These are phyloP conservation scores for Dicaeum eximium DNA, from an alignment of 2,113 vertebrate genomes.

Conservation along the genomic window DNA sequence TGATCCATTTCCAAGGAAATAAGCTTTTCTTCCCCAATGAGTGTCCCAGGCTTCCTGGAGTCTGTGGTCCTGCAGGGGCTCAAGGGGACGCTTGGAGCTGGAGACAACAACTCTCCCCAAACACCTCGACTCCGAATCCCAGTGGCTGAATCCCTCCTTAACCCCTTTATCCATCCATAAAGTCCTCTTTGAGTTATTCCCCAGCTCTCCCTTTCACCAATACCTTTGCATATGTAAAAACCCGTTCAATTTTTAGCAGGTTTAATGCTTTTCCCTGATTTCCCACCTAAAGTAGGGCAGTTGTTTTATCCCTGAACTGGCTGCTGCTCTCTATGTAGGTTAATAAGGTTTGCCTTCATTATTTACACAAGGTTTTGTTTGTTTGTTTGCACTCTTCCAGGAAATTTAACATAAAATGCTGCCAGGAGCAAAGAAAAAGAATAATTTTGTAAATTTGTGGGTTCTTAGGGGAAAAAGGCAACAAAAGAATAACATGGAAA, in stretches of 20 bases:
- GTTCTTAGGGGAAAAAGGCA: neutral
- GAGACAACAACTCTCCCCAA: neutral
- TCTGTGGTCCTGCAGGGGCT: neutral
- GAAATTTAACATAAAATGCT: neutral
- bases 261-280: neutral
- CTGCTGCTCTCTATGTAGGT: constrained; percentile 6
- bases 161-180: neutral
- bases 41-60: neutral
- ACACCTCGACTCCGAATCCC: no score
- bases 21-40: neutral
- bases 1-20: neutral
- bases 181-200: neutral
- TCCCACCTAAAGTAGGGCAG: constrained; percentile 16
- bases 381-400: neutral
- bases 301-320: constrained; percentile 8
- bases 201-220: neutral
- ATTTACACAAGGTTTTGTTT: constrained; percentile 2
- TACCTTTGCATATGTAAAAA: neutral
- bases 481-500: neutral
- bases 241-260: neutral
- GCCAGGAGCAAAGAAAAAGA: neutral
- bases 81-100: neutral
- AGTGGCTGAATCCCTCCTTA: neutral
- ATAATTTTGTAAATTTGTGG: neutral
- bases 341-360: constrained; percentile 38